phyloP scores from a whole-genome alignment of 2,797 vertebrate species.

The Eleutherodactylus coqui region DNA sequence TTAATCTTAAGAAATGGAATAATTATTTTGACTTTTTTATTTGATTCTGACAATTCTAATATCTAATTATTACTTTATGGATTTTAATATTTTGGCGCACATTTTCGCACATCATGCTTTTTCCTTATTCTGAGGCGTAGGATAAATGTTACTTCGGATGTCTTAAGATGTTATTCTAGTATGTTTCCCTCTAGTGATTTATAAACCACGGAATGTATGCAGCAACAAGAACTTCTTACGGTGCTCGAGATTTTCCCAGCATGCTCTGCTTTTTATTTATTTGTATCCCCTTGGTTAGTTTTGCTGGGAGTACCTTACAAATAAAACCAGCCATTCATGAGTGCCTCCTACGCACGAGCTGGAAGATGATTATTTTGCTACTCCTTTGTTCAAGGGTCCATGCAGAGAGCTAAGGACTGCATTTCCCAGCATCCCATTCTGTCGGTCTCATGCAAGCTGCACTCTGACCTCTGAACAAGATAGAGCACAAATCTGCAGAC shows the following conservation, averaged over 20 bases:
- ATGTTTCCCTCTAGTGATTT: background rate
- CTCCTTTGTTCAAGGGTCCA: constrained; percentile 63
- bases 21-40: background rate
- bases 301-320: background rate
- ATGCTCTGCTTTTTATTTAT: background rate
- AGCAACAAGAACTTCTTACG: background rate
- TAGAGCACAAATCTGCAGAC: background rate
- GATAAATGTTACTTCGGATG: background rate
- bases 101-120: background rate
- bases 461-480: constrained; percentile 31
- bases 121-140: background rate
- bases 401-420: constrained; percentile 48
- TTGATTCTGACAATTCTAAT: background rate
- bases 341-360: background rate
- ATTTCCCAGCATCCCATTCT: constrained; percentile 65
- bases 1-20: background rate
- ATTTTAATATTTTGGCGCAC: background rate
- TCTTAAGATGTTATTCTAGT: background rate
- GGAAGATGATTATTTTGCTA: background rate
- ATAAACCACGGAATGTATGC: constrained; percentile 12
- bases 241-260: constrained; percentile 7
- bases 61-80: no score
- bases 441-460: background rate
- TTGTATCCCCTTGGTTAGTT: background rate
- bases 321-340: background rate